Percentiles rank a stretch among this genome's conserved stretches.
Conservation (phyloP, 92 coral and sea anemone genomes). For the Umimayanthus chanpuru region DNA sequence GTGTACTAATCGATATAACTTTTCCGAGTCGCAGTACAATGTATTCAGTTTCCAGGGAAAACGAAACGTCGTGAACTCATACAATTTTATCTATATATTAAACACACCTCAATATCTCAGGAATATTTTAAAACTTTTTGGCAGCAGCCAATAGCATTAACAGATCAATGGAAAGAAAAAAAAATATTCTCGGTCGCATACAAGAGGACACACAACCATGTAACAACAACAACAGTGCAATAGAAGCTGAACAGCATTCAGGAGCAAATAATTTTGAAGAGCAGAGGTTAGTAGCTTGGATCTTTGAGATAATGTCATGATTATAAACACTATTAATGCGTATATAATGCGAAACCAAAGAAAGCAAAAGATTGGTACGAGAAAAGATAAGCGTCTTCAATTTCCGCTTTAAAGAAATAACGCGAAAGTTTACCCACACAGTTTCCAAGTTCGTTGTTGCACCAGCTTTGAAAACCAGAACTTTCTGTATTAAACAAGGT, state of each 20-base stretch:
- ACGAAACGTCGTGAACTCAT: not conserved
- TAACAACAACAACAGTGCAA: not conserved
- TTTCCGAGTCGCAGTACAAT: not conserved
- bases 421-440: not conserved
- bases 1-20: too few relatives aligned
- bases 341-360: slow-evolving; percentile 22
- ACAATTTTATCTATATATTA: not conserved
- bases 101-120: not conserved
- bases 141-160: not conserved
- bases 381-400: slow-evolving; percentile 6
- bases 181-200: not conserved
- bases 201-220: not conserved
- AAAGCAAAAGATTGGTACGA: slow-evolving; percentile 1
- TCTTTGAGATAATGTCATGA: not conserved
- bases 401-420: slow-evolving; percentile 24
- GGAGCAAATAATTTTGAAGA: not conserved
- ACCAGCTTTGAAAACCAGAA: not conserved
- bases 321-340: slow-evolving; percentile 27
- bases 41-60: too few relatives aligned
- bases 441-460: not conserved
- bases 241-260: not conserved
- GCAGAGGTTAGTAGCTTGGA: not conserved
- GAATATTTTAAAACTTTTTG: not conserved
- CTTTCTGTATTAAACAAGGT: not conserved
- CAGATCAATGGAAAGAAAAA: too few relatives aligned